Conservation (phyloP, 1,140 invertebrate genomes). For the Bombyx mandarina region DNA sequence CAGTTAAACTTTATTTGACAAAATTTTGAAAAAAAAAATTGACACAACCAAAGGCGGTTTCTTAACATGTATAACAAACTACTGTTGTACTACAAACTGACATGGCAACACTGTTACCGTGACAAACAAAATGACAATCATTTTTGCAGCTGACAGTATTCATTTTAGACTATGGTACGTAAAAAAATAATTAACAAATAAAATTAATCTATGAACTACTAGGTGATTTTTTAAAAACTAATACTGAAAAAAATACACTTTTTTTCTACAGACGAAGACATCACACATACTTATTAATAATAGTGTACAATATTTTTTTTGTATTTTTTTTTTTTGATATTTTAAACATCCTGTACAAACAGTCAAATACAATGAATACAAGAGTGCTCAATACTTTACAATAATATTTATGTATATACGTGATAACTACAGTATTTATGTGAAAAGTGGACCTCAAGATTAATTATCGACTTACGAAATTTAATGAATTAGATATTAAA, state of each 20-base stretch:
- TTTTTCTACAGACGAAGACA: constrained; percentile 29
- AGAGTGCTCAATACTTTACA: not conserved
- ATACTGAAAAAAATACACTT: constrained; percentile 51
- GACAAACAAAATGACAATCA: constrained; percentile 6
- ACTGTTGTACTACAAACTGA: constrained; percentile 2
- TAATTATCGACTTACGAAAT: too few relatives aligned
- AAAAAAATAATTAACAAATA: constrained; percentile 62
- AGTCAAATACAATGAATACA: constrained; percentile 9
- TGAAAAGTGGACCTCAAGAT: too few relatives aligned
- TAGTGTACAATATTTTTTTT: constrained; percentile 27
- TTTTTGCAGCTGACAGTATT: not conserved
- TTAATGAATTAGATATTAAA: too few relatives aligned
- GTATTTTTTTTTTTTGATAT: constrained; percentile 28
- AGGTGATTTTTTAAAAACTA: constrained; percentile 47
- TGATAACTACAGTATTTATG: too few relatives aligned
- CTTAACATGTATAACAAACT: too few relatives aligned
- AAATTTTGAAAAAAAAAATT: constrained; percentile 50
- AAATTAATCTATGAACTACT: constrained; percentile 58
- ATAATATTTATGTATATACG: too few relatives aligned
- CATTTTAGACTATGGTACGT: constrained; percentile 17
- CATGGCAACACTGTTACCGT: constrained; percentile 53
- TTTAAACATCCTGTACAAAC: constrained; percentile 53
- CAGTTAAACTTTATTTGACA: constrained; percentile 49
- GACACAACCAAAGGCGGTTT: constrained; percentile 34
- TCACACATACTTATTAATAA: constrained; percentile 21